Conservation (phyloP, 2,113 vertebrate species). For the Canis aureus region DNA sequence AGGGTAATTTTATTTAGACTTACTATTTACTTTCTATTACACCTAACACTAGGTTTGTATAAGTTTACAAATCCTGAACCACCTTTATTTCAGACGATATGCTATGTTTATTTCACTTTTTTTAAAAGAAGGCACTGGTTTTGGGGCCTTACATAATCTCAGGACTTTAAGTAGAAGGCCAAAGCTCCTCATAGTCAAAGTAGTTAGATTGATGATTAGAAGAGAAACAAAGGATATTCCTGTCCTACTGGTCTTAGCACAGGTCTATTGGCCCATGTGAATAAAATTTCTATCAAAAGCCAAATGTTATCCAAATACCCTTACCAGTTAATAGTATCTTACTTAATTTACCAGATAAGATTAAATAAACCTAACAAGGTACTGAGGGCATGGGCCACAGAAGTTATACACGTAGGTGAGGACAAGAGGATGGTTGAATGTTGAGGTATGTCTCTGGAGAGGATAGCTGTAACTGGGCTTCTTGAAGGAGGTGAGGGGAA, state of each 20-base stretch:
- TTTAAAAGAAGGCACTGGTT: background rate
- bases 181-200: background rate
- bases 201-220: background rate
- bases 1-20: constrained; percentile 17
- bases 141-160: background rate
- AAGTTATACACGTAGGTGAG: background rate
- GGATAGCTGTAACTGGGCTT: background rate
- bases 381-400: background rate
- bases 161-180: background rate
- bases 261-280: background rate
- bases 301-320: background rate
- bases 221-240: background rate
- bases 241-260: background rate
- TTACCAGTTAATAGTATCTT: background rate
- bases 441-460: background rate
- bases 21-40: constrained; percentile 1
- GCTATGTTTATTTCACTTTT: background rate
- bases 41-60: background rate
- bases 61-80: background rate
- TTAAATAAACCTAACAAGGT: constrained; percentile 29
- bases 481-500: background rate
- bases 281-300: background rate
- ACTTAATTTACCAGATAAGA: background rate
- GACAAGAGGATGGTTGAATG: background rate
- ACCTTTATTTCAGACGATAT: background rate